phyloP scores from a whole-genome alignment of 1,140 invertebrate species.

The Pseudomyrmex cubaensis region DNA sequence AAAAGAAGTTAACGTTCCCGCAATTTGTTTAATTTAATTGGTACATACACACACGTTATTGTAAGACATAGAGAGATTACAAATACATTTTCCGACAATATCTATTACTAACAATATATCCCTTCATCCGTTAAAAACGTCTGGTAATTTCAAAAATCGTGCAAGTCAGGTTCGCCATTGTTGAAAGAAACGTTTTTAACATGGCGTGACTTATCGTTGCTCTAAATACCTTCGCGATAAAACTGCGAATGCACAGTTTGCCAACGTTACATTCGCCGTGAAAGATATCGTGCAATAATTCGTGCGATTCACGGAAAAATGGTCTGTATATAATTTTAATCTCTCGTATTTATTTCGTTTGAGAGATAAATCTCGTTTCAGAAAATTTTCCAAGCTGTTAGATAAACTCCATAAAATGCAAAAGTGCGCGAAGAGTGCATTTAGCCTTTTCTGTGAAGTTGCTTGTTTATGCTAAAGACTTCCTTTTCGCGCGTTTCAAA shows the following conservation, averaged over 20 bases:
- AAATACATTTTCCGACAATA: slow-evolving; percentile 9
- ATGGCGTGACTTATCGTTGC: slow-evolving; percentile 13
- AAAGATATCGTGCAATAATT: slow-evolving; percentile 35
- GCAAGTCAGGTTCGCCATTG: slow-evolving; percentile 5
- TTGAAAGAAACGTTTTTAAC: not conserved
- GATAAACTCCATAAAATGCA: slow-evolving; percentile 1
- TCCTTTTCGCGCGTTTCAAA: not conserved
- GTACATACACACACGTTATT: not conserved
- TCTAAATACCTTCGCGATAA: slow-evolving; percentile 33
- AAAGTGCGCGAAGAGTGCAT: not conserved
- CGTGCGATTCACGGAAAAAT: slow-evolving; percentile 9
- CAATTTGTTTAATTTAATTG: not conserved
- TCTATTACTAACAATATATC: not conserved
- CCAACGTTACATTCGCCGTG: not conserved
- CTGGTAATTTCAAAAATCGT: not conserved
- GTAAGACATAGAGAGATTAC: not conserved
- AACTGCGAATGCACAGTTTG: slow-evolving; percentile 8
- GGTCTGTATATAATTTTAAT: slow-evolving; percentile 46
- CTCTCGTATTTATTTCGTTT: slow-evolving; percentile 28
- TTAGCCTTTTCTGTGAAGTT: not conserved
- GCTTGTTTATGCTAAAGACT: slow-evolving; percentile 21
- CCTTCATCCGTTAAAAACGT: not conserved
- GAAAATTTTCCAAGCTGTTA: slow-evolving; percentile 9
- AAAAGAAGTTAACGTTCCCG: not conserved
- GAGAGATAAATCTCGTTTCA: slow-evolving; percentile 26